Conservation (phyloP, 2,797 vertebrate genomes). For the Centroberyx gerrardi region DNA sequence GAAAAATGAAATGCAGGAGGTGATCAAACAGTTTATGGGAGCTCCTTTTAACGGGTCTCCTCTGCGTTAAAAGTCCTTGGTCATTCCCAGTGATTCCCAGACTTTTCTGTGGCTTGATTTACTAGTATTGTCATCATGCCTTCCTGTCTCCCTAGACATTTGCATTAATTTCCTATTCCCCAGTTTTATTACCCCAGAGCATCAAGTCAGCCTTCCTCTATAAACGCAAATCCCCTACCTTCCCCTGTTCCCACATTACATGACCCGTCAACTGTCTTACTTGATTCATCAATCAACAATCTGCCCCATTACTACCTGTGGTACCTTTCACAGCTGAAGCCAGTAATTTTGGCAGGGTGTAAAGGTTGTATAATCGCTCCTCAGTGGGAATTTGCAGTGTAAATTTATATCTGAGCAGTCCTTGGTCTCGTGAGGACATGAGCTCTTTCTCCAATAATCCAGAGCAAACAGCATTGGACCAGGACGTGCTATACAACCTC, state of each 20-base stretch:
- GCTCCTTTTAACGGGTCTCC: background rate
- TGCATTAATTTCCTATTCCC: slow-evolving; percentile 17
- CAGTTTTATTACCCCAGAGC: background rate
- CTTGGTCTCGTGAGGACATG: slow-evolving; percentile 3
- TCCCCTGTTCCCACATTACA: slow-evolving; percentile 15
- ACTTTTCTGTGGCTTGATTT: slow-evolving; percentile 4
- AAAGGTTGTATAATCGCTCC: slow-evolving; percentile 28
- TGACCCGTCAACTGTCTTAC: slow-evolving; percentile 6
- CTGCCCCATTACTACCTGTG: slow-evolving; percentile 26
- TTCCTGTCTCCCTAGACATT: slow-evolving; percentile 4
- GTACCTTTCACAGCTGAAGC: slow-evolving; percentile 28
- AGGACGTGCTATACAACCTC: slow-evolving; percentile 1
- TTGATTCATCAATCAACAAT: slow-evolving; percentile 31
- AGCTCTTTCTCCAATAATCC: slow-evolving; percentile 44
- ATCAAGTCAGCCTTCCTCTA: slow-evolving; percentile 3
- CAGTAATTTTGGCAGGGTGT: slow-evolving; percentile 27
- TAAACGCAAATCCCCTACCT: slow-evolving; percentile 13
- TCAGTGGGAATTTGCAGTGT: slow-evolving; percentile 21
- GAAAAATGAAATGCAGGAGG: background rate
- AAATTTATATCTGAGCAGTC: slow-evolving; percentile 31
- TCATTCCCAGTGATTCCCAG: background rate
- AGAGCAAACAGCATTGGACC: slow-evolving; percentile 32
- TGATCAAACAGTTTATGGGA: background rate
- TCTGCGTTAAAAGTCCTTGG: background rate
- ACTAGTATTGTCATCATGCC: background rate